These are phyloP conservation scores for Marmota flaviventris DNA, from an alignment of 2,113 vertebrate genomes.

Conservation along the genomic window DNA sequence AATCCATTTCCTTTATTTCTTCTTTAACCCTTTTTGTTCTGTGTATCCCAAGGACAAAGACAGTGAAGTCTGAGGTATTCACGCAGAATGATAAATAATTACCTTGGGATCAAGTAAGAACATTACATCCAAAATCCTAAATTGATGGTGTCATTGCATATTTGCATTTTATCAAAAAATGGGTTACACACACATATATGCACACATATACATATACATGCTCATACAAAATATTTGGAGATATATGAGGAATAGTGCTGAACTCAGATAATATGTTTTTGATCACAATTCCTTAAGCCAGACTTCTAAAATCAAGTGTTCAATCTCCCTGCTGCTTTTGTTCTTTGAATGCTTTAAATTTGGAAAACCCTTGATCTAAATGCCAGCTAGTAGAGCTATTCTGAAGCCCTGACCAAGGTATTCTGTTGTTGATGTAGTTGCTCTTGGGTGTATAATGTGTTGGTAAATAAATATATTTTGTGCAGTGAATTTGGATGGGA, in stretches of 20 bases:
- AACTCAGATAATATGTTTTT: not conserved
- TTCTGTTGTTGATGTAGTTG: not conserved
- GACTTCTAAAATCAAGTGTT: not conserved
- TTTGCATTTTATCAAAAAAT: slow-evolving; percentile 46
- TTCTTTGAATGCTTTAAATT: not conserved
- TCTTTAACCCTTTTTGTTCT: not conserved
- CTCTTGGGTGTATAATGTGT: not conserved
- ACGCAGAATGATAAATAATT: slow-evolving; percentile 32
- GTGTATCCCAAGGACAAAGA: not conserved
- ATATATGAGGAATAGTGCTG: not conserved
- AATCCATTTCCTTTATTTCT: not conserved
- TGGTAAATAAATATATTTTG: not conserved
- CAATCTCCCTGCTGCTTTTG: not conserved
- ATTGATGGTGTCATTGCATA: not conserved
- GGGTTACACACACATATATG: not conserved
- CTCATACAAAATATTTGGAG: not conserved
- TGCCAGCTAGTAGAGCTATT: not conserved
- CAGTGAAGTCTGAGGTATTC: not conserved
- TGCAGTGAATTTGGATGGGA: not conserved
- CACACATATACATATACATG: not conserved
- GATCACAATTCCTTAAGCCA: not conserved
- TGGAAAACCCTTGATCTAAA: not conserved
- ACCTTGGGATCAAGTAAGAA: slow-evolving; percentile 35
- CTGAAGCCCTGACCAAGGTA: not conserved
- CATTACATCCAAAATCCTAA: slow-evolving; percentile 14